Base-by-base conservation (phyloP, 1,140 invertebrate species). In the Scaptomyza montana region DNA sequence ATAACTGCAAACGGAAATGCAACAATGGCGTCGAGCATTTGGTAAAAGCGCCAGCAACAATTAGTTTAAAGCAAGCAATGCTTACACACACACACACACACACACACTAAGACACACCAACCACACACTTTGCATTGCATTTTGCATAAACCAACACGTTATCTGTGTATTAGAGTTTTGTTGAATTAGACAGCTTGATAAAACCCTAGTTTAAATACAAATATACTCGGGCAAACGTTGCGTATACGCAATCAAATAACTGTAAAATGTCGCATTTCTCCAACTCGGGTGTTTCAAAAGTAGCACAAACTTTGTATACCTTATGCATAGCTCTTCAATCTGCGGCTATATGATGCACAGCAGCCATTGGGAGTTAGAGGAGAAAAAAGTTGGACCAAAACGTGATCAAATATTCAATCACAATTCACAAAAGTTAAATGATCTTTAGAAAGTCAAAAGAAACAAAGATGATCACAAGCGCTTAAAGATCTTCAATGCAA, bases 141-240 rank as follows among this genome's bases (percentile, higher is more conserved):
- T 82, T 77, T 54, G 71, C 72, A 84, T 84, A 84, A 84, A 79
- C 72, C 60, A 84, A 84, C 72, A 74, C 30, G 62, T 84, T 84
- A 69, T 70, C 53, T 74, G 54, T 56, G 59, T 61, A 76, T 74
- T 61, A 49, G 33, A 50, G 54, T 67, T 53, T 41, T 69, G 50
- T 78, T 60, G 43, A 25, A 56, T 71, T 71, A 71, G 60, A 80
- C 74, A 86, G 67, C 69, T 86, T 78, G 66, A 75, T 76, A 78
- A 78, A 70, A 60, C 67, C 64, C 41, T 39, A 46, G 47, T 45
- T 70, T 70, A 70, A 77, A 77, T 56, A 57, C 41, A 64, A 12
- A 59, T 33, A 59, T 16, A 33, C 39, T 45, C 36, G 36, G 41
- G 62, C 68, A 63, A 80, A 54, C 54, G 65, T 49, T 82, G 75